A percentile compares a stretch with the other conserved stretches of the same genome.
Evolutionary conservation across 2,888 invertebrate species (phyloP).

Genomic region (Torymus auratus): DNA sequence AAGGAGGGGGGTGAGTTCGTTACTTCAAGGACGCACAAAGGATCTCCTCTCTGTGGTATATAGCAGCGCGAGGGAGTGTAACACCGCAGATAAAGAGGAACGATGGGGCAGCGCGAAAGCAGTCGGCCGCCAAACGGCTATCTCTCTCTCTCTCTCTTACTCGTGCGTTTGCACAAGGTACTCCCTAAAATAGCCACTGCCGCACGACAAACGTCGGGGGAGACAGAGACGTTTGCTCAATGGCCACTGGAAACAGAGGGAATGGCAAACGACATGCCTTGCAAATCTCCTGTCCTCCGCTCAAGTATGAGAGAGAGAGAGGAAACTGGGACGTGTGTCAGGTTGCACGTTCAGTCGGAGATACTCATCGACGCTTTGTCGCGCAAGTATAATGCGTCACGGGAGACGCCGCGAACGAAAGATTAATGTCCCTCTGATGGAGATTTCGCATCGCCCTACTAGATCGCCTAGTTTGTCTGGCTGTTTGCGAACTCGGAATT

Average conservation of each 20-base stretch:
- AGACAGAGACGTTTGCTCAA: constrained; percentile 46
- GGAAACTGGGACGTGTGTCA: constrained; percentile 18
- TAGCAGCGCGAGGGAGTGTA: no score
- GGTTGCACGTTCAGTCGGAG: neutral
- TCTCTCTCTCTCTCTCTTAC: neutral
- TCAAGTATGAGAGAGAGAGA: neutral
- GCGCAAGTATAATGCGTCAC: constrained; percentile 1
- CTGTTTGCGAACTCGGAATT: no score
- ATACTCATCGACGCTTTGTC: constrained; percentile 26
- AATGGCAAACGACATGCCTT: constrained; percentile 51
- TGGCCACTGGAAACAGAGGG: constrained; percentile 47
- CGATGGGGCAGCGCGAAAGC: constrained; percentile 2
- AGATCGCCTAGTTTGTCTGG: no score
- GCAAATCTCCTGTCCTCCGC: constrained; percentile 43
- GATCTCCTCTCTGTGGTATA: neutral
- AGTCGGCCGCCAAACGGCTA: constrained; percentile 9
- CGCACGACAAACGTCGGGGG: constrained; percentile 28
- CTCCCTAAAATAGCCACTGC: constrained; percentile 36
- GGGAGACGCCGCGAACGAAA: neutral
- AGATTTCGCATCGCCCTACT: no score
- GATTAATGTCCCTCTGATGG: no score
- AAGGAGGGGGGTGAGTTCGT: neutral
- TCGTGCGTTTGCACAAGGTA: neutral
- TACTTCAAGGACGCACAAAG: constrained; percentile 8
- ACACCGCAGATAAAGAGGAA: constrained; percentile 17